phyloP scores from a whole-genome alignment of 2,113 vertebrate genomes.

The Nothoprocta pentlandii region DNA sequence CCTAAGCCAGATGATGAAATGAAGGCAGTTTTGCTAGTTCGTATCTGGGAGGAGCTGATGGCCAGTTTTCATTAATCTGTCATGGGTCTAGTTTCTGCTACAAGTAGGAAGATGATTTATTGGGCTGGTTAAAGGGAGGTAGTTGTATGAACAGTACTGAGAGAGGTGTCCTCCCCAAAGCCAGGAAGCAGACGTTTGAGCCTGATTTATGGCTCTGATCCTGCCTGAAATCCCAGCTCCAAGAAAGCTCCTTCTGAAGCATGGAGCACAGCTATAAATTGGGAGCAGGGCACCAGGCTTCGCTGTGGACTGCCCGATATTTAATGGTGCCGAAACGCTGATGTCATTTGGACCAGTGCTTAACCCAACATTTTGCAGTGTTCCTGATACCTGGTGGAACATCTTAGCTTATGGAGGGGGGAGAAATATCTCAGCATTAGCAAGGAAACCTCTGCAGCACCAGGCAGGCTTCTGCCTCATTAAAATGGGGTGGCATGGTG shows the following conservation, averaged over 20 bases:
- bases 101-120: background rate
- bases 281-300: background rate
- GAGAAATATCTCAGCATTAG: background rate
- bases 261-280: background rate
- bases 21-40: background rate
- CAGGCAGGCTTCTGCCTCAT: background rate
- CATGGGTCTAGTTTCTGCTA: background rate
- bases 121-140: background rate
- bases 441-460: background rate
- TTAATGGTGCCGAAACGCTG: background rate
- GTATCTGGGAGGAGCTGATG: background rate
- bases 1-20: background rate
- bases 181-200: background rate
- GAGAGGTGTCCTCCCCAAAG: background rate
- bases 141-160: background rate
- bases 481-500: background rate
- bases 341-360: background rate
- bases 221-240: background rate
- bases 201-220: background rate
- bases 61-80: background rate
- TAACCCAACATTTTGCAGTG: background rate
- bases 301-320: background rate
- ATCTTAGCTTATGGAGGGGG: background rate
- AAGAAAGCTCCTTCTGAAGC: background rate
- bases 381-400: background rate